Base-by-base conservation (phyloP, 2,797 vertebrate species). In the Loriculus beryllinus region DNA sequence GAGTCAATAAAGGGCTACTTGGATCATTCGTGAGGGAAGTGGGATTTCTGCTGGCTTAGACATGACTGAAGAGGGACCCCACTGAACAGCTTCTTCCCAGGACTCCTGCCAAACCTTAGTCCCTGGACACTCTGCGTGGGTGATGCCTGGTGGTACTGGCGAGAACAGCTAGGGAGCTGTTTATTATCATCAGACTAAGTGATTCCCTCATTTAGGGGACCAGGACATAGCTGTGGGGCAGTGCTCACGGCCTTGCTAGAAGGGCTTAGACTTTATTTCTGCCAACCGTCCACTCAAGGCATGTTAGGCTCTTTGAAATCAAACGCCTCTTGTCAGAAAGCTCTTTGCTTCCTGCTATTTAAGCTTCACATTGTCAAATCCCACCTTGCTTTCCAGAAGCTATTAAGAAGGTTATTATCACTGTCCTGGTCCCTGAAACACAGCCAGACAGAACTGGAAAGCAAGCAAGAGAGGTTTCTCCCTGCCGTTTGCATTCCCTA, bases 351-450 rank as follows among this genome's bases (percentile, higher is more conserved):
- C 69, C 81, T 72, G 83, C 51, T 72, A 65, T 76, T 88, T 78
- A 88, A 90, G 79, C 81, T 93, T 88, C 29, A 3, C 45, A 45
- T 88, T 35, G 14, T 86, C 76, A 89, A 92, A 95, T 92, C 74
- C 72, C 3, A 43, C 62, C 68, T 94, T 79, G 33, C 82, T 93
- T 96, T 96, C 83, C 96, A 95, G 92, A 95, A 95, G 86, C 92
- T 85, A 59, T 92, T 88, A 86, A 94, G 70, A 80, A 72, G 45
- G 82, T 88, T 95, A 86, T 93, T 88, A 83, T 59, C 88, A 82
- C 67, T 69, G 48, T 88, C 51, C 52, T 82, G 11, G 76, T 95
- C 59, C 87, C 82, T 93, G 92, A 97, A 95, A 86, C 68, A 68
- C 60, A 70, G 87, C 74, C 95, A 96, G 45, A 37, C 40, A 83